Conservation (phyloP, 2,797 vertebrate genomes). For the Gallinago nigripennis region DNA sequence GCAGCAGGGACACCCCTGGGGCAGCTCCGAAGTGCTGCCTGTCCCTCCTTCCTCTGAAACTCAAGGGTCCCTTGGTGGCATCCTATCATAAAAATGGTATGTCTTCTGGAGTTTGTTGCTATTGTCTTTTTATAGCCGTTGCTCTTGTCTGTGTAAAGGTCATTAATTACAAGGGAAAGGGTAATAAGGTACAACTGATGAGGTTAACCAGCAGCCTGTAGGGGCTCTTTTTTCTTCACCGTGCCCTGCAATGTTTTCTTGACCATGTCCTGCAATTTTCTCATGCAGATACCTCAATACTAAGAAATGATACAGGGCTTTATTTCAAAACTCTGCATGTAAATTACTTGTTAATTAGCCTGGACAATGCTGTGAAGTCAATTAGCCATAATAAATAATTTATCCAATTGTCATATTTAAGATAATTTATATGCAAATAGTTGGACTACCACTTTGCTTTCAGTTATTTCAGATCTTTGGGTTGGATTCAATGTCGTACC, state of each 20-base stretch:
- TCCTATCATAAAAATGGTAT: background rate
- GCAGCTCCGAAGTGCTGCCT: background rate
- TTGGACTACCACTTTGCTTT: background rate
- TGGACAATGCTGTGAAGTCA: background rate
- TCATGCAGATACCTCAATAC: background rate
- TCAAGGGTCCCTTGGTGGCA: background rate
- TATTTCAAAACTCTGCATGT: background rate
- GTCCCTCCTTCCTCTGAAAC: background rate
- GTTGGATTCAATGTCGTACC: background rate
- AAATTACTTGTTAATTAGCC: background rate
- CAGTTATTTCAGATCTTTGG: background rate
- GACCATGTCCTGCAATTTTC: background rate
- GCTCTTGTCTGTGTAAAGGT: background rate
- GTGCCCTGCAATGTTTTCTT: background rate
- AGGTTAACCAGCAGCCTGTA: background rate
- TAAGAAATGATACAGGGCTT: background rate
- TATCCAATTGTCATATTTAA: background rate
- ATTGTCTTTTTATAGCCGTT: background rate
- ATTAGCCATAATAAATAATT: background rate
- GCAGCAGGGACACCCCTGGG: fast-evolving
- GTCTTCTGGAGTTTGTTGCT: background rate
- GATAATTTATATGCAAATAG: background rate
- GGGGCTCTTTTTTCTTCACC: background rate
- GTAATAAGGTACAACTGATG: background rate
- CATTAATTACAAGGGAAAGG: background rate